Conservation (phyloP, 1,140 invertebrate species). For the Hermetia illucens region DNA sequence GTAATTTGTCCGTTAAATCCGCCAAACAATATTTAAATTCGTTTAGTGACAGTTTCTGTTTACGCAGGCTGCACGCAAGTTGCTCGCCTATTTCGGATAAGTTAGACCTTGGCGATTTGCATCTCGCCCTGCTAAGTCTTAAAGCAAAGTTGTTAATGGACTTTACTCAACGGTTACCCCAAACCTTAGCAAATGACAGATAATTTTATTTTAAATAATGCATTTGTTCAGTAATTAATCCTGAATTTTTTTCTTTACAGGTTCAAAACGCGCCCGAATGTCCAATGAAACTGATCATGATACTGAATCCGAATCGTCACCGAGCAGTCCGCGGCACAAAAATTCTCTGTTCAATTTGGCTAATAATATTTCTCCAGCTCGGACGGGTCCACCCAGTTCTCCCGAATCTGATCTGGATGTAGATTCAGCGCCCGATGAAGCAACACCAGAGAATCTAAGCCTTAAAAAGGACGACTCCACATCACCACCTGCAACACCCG, state of each 20-base stretch:
- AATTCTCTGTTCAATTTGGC: constrained; percentile 27
- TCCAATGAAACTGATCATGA: constrained; percentile 30
- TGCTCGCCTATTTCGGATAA: too few species aligned
- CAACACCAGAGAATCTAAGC: constrained; percentile 46
- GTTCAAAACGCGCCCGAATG: constrained; percentile 36
- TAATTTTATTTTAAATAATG: neutral
- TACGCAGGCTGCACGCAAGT: too few species aligned
- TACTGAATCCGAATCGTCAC: constrained; percentile 33
- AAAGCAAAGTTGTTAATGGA: too few species aligned
- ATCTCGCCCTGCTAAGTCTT: too few species aligned
- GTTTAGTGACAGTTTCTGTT: too few species aligned
- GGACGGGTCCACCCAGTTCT: constrained; percentile 29
- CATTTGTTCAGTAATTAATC: constrained; percentile 3
- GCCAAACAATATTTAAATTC: too few species aligned
- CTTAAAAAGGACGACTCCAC: constrained; percentile 34
- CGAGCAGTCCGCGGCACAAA: constrained; percentile 34
- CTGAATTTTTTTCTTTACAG: constrained; percentile 27
- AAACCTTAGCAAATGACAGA: too few species aligned
- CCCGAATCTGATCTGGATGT: constrained; percentile 37
- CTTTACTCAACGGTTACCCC: too few species aligned
- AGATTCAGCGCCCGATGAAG: constrained; percentile 35
- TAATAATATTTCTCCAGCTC: constrained; percentile 32
- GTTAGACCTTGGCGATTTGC: too few species aligned
- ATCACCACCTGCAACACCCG: constrained; percentile 24
- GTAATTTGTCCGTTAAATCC: too few species aligned